Evolutionary conservation across 2,797 vertebrate species (phyloP), one percentile per base, ranked within the genome.

Genomic region (Zalophus californianus): DNA sequence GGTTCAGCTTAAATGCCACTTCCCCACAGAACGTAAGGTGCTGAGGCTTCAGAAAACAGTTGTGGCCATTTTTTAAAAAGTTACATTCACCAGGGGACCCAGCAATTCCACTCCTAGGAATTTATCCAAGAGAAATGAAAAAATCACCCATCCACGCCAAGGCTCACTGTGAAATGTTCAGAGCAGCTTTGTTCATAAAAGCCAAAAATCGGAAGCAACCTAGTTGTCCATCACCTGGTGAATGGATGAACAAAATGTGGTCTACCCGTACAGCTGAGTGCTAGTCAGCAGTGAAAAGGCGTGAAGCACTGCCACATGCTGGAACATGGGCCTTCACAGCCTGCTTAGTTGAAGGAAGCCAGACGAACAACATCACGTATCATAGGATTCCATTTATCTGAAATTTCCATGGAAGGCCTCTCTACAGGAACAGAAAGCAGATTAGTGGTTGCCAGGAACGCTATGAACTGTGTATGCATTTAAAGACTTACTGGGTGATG

Each of bases 1-100:
- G 50, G 88, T 66, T 91, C 92, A 29, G 84, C 66, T 85, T 80
- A 85, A 85, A 16, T 20, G 52, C 44, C 32, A 66, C 64, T n/a
- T n/a, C 32, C 3, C 32, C 64, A 66, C 64, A 66, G 41, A 48
- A 78, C 4, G 44, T 23, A 48, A 72, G 79, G 62, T 32, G 21
- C 8, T 38, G 29, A 54, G 29, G 10, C 77, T 89, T 85, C 8
- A 50, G 80, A 56, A 68, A 92, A 86, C 13, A 35, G 27, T 2
- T 2, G 29, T 13, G 73, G 29, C 32, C 16, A 7, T 4, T 54
- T 83, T 95, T 56, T 21, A 7, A 60, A 56, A 83, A 70, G n/a
- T 77, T 89, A 78, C 41, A 82, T 48, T 62, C n/a, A 72, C 60
- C 44, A 13, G 3, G 7, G 23, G 48, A 89, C n/a, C 68, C 29